Evolutionary conservation across 2,113 vertebrate species (phyloP), one percentile per base, ranked within the genome.

Genomic region (Sinosuthora webbiana): DNA sequence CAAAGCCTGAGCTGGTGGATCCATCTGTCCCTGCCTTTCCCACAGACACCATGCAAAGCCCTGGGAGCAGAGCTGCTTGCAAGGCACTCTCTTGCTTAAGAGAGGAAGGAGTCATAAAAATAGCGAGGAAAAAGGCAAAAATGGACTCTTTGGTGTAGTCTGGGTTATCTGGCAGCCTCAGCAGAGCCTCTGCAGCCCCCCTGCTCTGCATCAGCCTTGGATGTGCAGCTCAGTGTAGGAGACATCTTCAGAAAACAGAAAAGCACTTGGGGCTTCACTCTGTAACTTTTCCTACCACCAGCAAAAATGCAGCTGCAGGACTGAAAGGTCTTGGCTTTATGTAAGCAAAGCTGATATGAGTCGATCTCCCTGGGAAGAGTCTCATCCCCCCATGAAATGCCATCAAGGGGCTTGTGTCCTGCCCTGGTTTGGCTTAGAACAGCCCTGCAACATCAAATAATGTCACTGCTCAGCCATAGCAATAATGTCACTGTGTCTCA

Each of bases 61-160:
- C 23, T 2, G 2, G 24, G 41, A 55, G 15, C 35, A 0, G 1
- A 70, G 39, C 44, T 55, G 39, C 63, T 59, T 41, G 19, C 15
- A 25, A 17, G 28, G 37, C n/a, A 17, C 24, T 60, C 7, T 11
- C 59, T 56, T 56, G 9, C 35, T 35, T 11, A 17, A 22, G 15
- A 47, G 83, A 86, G 55, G 45, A 53, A 44, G 28, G 28, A 91
- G 9, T 31, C 7, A 3, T 28, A 10, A 35, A 85, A 80, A 4
- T 6, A 17, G 15, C 1, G 69, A 84, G 44, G 28, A 39, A 70
- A 87, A 74, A 41, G 30, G 56, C 8, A 69, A 78, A 64, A 41
- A 0, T 9, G 8, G 23, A 1, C 25, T 67, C 39, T 75, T 31
- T 2, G 5, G 4, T 1, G 1, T 3, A 20, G 14, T n/a, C 10